phyloP scores from a whole-genome alignment of 2,797 vertebrate species.

The Siniperca obscura region DNA sequence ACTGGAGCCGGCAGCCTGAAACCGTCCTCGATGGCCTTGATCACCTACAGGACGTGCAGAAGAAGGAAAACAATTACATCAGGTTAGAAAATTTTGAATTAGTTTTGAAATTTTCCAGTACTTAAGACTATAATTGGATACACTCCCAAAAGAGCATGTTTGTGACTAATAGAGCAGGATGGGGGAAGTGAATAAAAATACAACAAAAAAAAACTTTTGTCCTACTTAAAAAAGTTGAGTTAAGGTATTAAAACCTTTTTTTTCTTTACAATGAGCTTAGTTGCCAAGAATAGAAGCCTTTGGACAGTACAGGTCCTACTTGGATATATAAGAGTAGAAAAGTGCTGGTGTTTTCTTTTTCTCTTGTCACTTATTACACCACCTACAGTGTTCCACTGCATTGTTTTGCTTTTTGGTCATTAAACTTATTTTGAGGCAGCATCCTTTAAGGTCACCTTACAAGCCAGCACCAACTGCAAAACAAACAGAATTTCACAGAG shows the following conservation, averaged over 20 bases:
- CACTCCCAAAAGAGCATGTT: conserved; percentile 5
- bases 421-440: conserved; percentile 21
- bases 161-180: background rate
- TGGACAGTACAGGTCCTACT: conserved; percentile 6
- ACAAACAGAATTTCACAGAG: conserved; percentile 21
- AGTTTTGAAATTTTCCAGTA: background rate
- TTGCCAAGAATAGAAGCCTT: conserved; percentile 27
- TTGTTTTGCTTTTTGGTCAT: conserved; percentile 30
- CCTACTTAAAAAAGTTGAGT: conserved; percentile 39
- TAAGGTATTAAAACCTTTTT: conserved; percentile 32
- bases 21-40: conserved; percentile 96
- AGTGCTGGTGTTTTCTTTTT: conserved; percentile 35
- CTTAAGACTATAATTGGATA: conserved; percentile 15
- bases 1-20: conserved; percentile 94
- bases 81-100: background rate
- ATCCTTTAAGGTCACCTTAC: conserved; percentile 30
- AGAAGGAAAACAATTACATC: background rate
- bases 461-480: conserved; percentile 1
- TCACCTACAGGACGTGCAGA: conserved; percentile 84
- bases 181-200: background rate
- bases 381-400: conserved; percentile 1
- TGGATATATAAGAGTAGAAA: conserved; percentile 13
- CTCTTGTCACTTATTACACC: conserved; percentile 25
- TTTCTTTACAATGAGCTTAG: conserved; percentile 15
- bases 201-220: conserved; percentile 17